Conservation (phyloP, 2,797 vertebrate species). For the Hydrolagus colliei region DNA sequence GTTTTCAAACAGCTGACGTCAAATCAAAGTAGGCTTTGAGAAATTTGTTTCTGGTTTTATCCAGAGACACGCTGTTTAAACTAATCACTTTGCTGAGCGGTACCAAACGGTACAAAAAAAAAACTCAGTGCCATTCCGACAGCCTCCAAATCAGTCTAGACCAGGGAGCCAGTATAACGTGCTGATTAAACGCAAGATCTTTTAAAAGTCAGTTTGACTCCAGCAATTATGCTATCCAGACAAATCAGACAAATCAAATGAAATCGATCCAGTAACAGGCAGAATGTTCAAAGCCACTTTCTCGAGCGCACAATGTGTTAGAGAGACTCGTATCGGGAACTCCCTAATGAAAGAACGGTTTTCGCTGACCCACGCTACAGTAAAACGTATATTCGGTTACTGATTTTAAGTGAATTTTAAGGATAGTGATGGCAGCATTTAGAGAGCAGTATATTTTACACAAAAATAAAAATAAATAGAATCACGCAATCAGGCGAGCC, state of each 20-base stretch:
- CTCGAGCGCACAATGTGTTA: constrained; percentile 24
- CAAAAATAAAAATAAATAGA: not conserved
- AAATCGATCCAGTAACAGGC: constrained; percentile 28
- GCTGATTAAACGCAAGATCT: constrained; percentile 31
- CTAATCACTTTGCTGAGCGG: constrained; percentile 27
- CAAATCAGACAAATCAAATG: constrained; percentile 32
- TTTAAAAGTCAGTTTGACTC: constrained; percentile 32
- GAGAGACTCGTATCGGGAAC: constrained; percentile 15
- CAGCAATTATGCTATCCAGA: constrained; percentile 31
- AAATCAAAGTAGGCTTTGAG: constrained; percentile 22
- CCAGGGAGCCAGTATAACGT: constrained; percentile 26
- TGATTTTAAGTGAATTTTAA: constrained; percentile 31
- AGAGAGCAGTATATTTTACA: not conserved
- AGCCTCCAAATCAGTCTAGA: constrained; percentile 30
- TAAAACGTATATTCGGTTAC: constrained; percentile 31
- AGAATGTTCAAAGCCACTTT: constrained; percentile 30
- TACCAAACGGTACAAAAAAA: constrained; percentile 28
- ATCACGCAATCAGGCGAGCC: not conserved
- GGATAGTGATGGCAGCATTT: constrained; percentile 12
- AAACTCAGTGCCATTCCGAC: constrained; percentile 16
- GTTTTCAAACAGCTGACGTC: constrained; percentile 25
- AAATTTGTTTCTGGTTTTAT: constrained; percentile 31
- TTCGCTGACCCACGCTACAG: constrained; percentile 20
- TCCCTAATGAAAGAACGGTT: constrained; percentile 27
- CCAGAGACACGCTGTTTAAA: constrained; percentile 27